Evolutionary conservation across 2,888 invertebrate genomes (phyloP).

Genomic region (Melieria crassipennis): DNA sequence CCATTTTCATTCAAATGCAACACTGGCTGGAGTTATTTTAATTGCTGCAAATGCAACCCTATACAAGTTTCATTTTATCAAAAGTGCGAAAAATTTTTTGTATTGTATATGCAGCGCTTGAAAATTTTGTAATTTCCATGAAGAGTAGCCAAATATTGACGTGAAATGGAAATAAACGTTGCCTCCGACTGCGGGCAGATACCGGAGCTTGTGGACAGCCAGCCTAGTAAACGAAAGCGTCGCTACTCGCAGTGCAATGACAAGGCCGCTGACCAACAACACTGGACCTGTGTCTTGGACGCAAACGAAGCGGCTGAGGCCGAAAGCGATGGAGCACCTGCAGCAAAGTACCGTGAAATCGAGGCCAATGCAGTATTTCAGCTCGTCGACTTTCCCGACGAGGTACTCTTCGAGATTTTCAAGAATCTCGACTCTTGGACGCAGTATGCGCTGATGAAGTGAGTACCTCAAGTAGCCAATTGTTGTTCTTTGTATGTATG

Average conservation of each 20-base stretch:
- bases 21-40: too few species aligned
- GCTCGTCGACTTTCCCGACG: constrained; percentile 59
- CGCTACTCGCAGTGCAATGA: constrained; percentile 43
- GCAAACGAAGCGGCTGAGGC: constrained; percentile 1
- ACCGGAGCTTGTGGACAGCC: too few species aligned
- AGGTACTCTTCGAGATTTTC: constrained; percentile 62
- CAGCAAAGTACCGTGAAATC: constrained; percentile 49
- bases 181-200: too few species aligned
- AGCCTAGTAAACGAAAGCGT: constrained; percentile 47
- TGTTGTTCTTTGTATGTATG: neutral
- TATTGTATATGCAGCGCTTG: too few species aligned
- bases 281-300: neutral
- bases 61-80: too few species aligned
- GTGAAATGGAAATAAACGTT: too few species aligned
- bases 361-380: constrained; percentile 39
- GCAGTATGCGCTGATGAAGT: constrained; percentile 60
- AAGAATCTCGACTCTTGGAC: constrained; percentile 60
- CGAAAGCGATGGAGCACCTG: constrained; percentile 20
- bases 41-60: too few species aligned
- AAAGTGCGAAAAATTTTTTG: too few species aligned
- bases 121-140: too few species aligned
- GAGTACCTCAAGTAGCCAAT: constrained; percentile 31
- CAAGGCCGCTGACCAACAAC: constrained; percentile 1
- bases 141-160: too few species aligned
- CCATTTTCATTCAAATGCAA: too few species aligned